Conservation (phyloP, 2,888 invertebrate genomes). For the Agriopis aurantiaria region DNA sequence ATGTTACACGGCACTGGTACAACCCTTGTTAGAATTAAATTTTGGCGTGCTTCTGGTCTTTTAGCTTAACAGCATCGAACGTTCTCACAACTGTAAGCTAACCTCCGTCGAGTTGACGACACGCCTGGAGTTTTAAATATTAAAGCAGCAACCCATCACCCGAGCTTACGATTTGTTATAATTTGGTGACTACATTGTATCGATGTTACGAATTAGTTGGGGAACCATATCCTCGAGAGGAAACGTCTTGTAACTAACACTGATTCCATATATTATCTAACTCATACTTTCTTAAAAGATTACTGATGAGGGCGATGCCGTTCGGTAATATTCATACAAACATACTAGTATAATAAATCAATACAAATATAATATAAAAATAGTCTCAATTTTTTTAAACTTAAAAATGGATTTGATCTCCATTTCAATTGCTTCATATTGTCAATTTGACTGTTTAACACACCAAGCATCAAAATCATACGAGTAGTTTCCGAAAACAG, state of each 20-base stretch:
- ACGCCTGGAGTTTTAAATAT: constrained; percentile 41
- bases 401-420: no score
- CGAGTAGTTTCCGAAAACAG: no score
- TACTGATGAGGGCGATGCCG: no score
- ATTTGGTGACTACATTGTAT: constrained; percentile 49
- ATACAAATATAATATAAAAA: no score
- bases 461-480: no score
- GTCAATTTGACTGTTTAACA: no score
- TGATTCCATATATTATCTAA: neutral
- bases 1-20: constrained; percentile 28
- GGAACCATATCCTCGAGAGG: constrained; percentile 24
- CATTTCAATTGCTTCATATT: no score
- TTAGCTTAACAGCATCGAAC: constrained; percentile 46
- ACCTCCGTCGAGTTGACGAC: constrained; percentile 48
- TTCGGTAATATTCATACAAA: neutral
- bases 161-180: constrained; percentile 53
- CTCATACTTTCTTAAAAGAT: no score
- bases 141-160: constrained; percentile 47
- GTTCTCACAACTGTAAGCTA: constrained; percentile 30
- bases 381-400: no score
- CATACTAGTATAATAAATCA: no score
- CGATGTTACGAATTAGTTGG: constrained; percentile 52
- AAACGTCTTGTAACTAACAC: constrained; percentile 5
- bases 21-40: constrained; percentile 33
- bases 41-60: constrained; percentile 54